A percentile compares a stretch with the other conserved stretches of the same genome.
phyloP scores from a whole-genome alignment of 2,888 invertebrate genomes.

The Pinctada fucata region DNA sequence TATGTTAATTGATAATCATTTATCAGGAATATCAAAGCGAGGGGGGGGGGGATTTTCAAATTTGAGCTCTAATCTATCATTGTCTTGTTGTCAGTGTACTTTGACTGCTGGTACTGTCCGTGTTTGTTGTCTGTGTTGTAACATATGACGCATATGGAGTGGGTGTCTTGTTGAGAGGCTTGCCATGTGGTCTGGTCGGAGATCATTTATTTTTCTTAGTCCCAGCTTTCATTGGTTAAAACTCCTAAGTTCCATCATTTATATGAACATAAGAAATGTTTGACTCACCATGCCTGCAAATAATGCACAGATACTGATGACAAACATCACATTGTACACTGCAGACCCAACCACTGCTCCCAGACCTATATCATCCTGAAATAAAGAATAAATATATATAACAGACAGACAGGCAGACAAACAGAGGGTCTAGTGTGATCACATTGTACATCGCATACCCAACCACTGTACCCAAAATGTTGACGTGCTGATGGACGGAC shows the following conservation, averaged over 20 bases:
- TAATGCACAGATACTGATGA: slow-evolving; percentile 73
- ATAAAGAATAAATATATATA: slow-evolving; percentile 10
- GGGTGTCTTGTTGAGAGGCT: too few species aligned
- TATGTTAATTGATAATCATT: too few species aligned
- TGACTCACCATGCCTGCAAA: slow-evolving; percentile 72
- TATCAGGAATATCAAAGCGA: too few species aligned
- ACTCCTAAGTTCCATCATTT: background rate
- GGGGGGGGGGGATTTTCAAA: too few species aligned
- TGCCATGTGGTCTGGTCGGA: too few species aligned
- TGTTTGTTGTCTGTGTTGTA: too few species aligned
- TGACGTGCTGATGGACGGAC: slow-evolving; percentile 65
- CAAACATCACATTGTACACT: slow-evolving; percentile 76
- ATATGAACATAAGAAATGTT: background rate
- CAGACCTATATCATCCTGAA: slow-evolving; percentile 75
- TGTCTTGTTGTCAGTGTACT: too few species aligned
- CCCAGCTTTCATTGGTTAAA: too few species aligned
- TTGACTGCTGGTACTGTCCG: too few species aligned
- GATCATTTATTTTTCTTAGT: too few species aligned
- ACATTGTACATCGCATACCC: slow-evolving; percentile 76
- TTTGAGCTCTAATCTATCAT: too few species aligned
- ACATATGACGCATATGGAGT: too few species aligned
- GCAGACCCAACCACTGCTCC: slow-evolving; percentile 76
- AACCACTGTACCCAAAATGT: slow-evolving; percentile 74
- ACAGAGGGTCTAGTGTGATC: slow-evolving; percentile 39
- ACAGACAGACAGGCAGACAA: background rate